Conservation (phyloP, 2,113 vertebrate species). For the Lepidothrix coronata region DNA sequence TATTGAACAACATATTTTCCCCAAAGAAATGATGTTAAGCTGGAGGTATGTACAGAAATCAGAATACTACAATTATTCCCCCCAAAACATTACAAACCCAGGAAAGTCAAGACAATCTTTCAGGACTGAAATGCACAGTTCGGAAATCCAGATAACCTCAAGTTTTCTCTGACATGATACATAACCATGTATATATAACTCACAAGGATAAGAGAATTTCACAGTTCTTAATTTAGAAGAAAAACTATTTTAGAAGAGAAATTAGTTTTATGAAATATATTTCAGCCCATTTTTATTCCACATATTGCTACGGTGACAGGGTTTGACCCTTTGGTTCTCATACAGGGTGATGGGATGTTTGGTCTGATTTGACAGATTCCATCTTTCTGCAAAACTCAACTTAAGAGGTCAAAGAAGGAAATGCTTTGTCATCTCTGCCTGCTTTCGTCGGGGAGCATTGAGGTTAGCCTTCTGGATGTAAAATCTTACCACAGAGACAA, state of each 20-base stretch:
- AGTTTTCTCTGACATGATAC: not conserved
- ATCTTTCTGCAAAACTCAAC: not conserved
- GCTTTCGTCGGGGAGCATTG: conserved; percentile 33
- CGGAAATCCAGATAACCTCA: not conserved
- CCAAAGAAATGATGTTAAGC: not conserved
- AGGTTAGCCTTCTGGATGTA: conserved; percentile 56
- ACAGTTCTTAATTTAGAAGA: not conserved
- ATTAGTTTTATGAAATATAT: not conserved
- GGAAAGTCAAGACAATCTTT: not conserved
- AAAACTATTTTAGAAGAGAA: not conserved
- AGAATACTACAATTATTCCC: not conserved
- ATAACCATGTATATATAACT: not conserved
- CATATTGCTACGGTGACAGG: not conserved
- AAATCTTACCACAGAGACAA: conserved; percentile 54
- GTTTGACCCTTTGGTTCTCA: not conserved
- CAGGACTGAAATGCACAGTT: not conserved
- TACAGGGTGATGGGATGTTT: not conserved
- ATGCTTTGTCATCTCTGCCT: conserved; percentile 41
- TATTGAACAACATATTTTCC: not conserved
- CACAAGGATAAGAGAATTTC: not conserved
- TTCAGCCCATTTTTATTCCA: not conserved
- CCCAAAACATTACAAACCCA: not conserved
- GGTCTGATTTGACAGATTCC: not conserved
- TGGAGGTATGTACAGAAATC: not conserved
- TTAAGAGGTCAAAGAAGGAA: conserved; percentile 45